Evolutionary conservation across 1,140 invertebrate species (phyloP).

Genomic region (Hyphantria cunea): DNA sequence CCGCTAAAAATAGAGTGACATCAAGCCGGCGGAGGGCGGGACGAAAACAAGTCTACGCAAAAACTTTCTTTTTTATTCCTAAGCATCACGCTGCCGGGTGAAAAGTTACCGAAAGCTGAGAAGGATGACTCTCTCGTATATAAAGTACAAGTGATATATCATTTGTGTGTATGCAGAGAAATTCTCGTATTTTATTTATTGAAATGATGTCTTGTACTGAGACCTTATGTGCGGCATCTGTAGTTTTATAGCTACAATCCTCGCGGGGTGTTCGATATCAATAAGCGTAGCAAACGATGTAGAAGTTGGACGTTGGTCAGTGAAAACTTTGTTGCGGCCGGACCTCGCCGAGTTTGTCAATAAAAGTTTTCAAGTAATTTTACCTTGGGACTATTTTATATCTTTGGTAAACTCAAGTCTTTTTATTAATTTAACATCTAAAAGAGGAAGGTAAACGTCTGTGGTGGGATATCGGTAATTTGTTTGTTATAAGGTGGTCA

Average conservation of each 20-base stretch:
- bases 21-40: conserved; percentile 4
- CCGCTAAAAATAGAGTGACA: conserved; percentile 24
- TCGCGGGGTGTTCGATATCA: conserved; percentile 52
- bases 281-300: conserved; percentile 57
- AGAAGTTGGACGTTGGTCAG: conserved; percentile 64
- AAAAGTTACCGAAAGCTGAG: conserved; percentile 38
- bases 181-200: conserved; percentile 65
- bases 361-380: conserved; percentile 75
- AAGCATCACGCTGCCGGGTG: conserved; percentile 17
- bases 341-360: conserved; percentile 62
- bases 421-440: conserved; percentile 58
- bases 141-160: conserved; percentile 44
- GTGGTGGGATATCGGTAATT: conserved; percentile 21
- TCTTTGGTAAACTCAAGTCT: conserved; percentile 62
- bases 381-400: conserved; percentile 60
- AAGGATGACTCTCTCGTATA: conserved; percentile 40
- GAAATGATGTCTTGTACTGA: conserved; percentile 50
- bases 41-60: conserved; percentile 16
- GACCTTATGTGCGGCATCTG: conserved; percentile 55
- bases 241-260: conserved; percentile 51
- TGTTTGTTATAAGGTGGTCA: conserved; percentile 7
- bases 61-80: conserved; percentile 30
- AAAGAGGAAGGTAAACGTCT: conserved; percentile 40
- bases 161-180: conserved; percentile 50
- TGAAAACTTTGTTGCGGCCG: conserved; percentile 66